phyloP scores from a whole-genome alignment of 2,888 invertebrate genomes.

The Aelia acuminata region DNA sequence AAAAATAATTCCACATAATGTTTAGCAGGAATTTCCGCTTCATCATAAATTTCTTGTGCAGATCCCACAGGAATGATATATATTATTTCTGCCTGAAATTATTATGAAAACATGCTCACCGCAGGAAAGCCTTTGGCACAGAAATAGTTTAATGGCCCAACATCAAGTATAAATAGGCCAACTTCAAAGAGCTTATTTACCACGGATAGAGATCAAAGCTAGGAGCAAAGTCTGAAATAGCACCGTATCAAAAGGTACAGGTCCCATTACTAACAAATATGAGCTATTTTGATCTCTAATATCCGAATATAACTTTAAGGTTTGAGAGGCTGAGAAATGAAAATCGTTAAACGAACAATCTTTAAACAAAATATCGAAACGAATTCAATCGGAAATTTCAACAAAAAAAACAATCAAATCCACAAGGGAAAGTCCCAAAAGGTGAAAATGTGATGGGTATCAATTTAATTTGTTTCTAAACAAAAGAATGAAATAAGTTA shows the following conservation, averaged over 20 bases:
- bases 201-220: neutral
- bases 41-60: neutral
- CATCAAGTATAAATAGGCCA: neutral
- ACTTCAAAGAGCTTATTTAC: neutral
- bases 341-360: too few relatives aligned
- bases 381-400: too few relatives aligned
- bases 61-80: neutral
- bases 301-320: neutral
- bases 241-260: neutral
- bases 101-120: slow-evolving; percentile 19
- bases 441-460: too few relatives aligned
- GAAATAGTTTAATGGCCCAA: neutral
- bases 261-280: neutral
- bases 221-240: neutral
- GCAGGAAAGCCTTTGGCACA: neutral
- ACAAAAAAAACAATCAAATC: too few relatives aligned
- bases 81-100: neutral
- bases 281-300: neutral
- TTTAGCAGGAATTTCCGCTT: neutral
- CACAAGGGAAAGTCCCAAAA: too few relatives aligned
- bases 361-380: too few relatives aligned
- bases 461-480: too few relatives aligned
- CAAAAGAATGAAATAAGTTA: too few relatives aligned
- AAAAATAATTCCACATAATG: neutral
- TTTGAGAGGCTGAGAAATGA: too few relatives aligned